Conservation (phyloP, 1,140 invertebrate genomes). For the Wasmannia auropunctata region DNA sequence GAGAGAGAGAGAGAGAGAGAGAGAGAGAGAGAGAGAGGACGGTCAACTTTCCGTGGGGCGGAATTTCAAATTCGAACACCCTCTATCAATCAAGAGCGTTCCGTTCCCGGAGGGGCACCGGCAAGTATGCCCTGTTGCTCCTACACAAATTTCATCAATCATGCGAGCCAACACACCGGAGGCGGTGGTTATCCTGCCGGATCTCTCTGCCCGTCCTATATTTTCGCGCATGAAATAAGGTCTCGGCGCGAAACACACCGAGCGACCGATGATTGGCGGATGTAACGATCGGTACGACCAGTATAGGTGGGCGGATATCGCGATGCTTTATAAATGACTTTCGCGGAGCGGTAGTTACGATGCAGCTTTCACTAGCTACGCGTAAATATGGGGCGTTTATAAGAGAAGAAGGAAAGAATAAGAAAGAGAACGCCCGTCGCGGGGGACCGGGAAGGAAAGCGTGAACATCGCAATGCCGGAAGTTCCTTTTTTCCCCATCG, state of each 20-base stretch:
- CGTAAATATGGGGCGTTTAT: constrained; percentile 15
- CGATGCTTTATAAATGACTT: constrained; percentile 51
- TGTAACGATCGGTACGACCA: constrained; percentile 49
- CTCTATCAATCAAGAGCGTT: constrained; percentile 67
- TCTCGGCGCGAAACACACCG: constrained; percentile 28
- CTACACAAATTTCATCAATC: constrained; percentile 71
- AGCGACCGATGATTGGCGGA: constrained; percentile 50
- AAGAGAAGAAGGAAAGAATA: background rate
- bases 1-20: background rate
- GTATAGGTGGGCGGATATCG: constrained; percentile 38
- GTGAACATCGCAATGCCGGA: background rate
- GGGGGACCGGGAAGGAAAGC: background rate
- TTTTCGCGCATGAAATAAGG: constrained; percentile 54
- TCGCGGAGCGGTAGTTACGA: background rate
- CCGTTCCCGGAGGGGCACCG: background rate
- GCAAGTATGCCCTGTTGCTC: constrained; percentile 42
- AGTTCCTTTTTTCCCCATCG: background rate
- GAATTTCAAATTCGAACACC: constrained; percentile 66
- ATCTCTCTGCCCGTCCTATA: constrained; percentile 35
- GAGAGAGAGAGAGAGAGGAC: background rate
- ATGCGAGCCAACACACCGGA: constrained; percentile 40
- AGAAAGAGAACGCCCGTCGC: background rate
- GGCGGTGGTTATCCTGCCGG: constrained; percentile 49
- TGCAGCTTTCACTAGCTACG: constrained; percentile 6
- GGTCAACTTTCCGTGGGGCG: constrained; percentile 19